These are phyloP conservation scores for Mugil cephalus DNA, from an alignment of 2,113 vertebrate species.

Conservation along the genomic window DNA sequence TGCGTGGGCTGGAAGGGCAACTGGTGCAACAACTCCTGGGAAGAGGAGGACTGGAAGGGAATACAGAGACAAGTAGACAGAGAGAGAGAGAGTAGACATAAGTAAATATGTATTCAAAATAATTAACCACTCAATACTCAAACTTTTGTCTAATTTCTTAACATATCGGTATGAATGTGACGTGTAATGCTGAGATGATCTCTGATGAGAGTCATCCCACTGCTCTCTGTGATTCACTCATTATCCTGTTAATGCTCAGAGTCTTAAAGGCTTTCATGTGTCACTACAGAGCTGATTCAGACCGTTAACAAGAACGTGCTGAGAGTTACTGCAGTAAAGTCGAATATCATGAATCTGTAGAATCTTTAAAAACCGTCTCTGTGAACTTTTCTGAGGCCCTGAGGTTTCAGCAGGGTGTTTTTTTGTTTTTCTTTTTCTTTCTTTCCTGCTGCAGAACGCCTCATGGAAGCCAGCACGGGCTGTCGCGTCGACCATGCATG, in stretches of 20 bases:
- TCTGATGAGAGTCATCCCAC: conserved; percentile 18
- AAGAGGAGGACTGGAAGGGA: conserved; percentile 89
- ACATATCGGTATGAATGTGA: not conserved
- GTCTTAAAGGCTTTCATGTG: conserved; percentile 47
- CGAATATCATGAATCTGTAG: conserved; percentile 26
- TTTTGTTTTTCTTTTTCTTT: too few species aligned
- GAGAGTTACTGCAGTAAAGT: conserved; percentile 18
- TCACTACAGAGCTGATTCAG: conserved; percentile 18
- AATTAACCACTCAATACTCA: not conserved
- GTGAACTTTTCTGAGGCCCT: conserved; percentile 32
- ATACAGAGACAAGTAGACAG: not conserved
- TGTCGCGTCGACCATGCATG: conserved; percentile 35
- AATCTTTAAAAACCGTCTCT: conserved; percentile 16
- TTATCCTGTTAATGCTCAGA: conserved; percentile 28
- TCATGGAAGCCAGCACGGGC: conserved; percentile 18
- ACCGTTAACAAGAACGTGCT: conserved; percentile 22
- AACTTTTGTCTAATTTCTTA: not conserved
- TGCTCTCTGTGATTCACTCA: conserved; percentile 37
- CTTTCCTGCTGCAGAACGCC: conserved; percentile 29
- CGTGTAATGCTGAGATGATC: conserved; percentile 33
- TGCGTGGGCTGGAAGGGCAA: conserved; percentile 94
- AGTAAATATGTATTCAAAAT: not conserved
- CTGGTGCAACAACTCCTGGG: conserved; percentile 95
- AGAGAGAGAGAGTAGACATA: not conserved
- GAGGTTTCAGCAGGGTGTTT: conserved; percentile 6